These are phyloP conservation scores for Hyles lineata DNA, from an alignment of 2,888 invertebrate species.

Conservation along the genomic window DNA sequence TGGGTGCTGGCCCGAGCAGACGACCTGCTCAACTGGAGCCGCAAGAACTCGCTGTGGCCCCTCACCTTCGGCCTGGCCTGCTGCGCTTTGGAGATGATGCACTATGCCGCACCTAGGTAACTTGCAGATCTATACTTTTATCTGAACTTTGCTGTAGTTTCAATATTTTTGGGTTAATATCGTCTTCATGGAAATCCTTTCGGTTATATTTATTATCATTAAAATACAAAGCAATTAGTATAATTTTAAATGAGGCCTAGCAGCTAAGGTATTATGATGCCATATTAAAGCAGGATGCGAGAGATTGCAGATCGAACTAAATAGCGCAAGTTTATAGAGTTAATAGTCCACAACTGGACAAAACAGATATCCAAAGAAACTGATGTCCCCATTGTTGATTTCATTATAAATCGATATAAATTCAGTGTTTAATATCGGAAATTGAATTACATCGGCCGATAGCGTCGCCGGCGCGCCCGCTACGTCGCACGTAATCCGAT, in stretches of 20 bases:
- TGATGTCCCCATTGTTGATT: too few relatives aligned
- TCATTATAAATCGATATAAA: not conserved
- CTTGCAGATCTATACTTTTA: not conserved
- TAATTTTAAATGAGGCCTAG: too few relatives aligned
- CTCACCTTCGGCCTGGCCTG: slow-evolving; percentile 99
- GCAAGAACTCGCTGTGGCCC: slow-evolving; percentile 97
- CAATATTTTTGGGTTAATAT: too few relatives aligned
- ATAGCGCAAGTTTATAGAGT: too few relatives aligned
- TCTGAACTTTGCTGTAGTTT: not conserved
- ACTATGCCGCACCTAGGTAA: slow-evolving; percentile 97
- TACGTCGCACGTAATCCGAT: not conserved
- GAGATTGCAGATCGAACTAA: too few relatives aligned
- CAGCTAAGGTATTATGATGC: too few relatives aligned
- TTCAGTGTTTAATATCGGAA: slow-evolving; percentile 3
- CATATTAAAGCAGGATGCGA: too few relatives aligned
- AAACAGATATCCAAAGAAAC: too few relatives aligned
- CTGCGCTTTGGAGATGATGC: slow-evolving; percentile 99
- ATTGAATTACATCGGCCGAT: not conserved
- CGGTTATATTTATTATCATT: too few relatives aligned
- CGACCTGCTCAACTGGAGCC: slow-evolving; percentile 97
- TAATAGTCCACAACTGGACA: too few relatives aligned
- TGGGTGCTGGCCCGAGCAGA: slow-evolving; percentile 95
- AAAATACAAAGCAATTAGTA: too few relatives aligned
- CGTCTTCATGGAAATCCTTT: too few relatives aligned
- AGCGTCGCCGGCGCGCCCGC: not conserved